Percentiles rank a stretch among this genome's conserved stretches.
These are phyloP conservation scores for Campoplex capitator DNA, from an alignment of 2,888 invertebrate species.

Conservation along the genomic window DNA sequence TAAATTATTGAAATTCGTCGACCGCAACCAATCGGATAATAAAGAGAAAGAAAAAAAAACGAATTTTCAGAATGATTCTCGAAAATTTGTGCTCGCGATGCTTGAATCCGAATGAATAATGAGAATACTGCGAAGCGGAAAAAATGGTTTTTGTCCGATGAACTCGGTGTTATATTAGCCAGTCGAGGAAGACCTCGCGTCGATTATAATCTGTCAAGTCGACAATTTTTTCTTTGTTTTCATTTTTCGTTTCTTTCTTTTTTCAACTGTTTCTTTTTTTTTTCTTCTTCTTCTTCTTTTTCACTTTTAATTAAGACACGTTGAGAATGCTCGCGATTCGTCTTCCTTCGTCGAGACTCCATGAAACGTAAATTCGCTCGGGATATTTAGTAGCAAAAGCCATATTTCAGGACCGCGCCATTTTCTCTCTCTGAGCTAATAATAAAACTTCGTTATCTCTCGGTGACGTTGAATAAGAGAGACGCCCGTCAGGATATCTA, in stretches of 20 bases:
- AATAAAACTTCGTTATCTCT: conserved; percentile 62
- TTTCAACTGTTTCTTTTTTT: too few species aligned
- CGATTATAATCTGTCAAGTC: conserved; percentile 65
- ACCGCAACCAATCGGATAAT: not conserved
- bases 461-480: conserved; percentile 13
- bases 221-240: conserved; percentile 19
- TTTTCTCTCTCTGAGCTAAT: conserved; percentile 45
- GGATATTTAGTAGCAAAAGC: conserved; percentile 39
- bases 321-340: conserved; percentile 29
- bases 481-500: conserved; percentile 8
- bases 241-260: too few species aligned
- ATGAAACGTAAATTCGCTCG: conserved; percentile 29
- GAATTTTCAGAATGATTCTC: not conserved
- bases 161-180: conserved; percentile 29
- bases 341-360: conserved; percentile 23
- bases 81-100: not conserved
- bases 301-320: conserved; percentile 48
- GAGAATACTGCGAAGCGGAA: conserved; percentile 10
- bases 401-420: conserved; percentile 13
- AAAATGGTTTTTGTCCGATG: conserved; percentile 26
- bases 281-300: not conserved
- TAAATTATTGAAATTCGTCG: not conserved
- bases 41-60: not conserved
- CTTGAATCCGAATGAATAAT: conserved; percentile 8
- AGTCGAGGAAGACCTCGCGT: conserved; percentile 33